Evolutionary conservation across 2,888 invertebrate species (phyloP), one percentile per base, ranked within the genome.

Genomic region (Dasypogon diadema): DNA sequence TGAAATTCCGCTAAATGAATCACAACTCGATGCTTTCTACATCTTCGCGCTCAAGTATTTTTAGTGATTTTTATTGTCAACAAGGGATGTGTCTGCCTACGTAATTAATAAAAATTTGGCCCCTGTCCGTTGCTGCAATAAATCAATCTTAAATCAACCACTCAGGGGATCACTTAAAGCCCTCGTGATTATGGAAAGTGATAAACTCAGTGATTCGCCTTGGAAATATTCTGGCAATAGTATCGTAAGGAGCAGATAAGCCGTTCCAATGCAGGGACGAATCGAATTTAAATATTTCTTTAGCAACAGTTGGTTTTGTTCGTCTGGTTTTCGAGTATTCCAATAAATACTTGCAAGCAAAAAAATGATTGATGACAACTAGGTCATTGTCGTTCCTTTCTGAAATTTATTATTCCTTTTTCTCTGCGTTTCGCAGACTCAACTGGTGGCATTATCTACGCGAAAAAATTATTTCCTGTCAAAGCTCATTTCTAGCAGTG

Each of bases 1-100:
- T 84, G 84, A 84, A 84, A 84, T 84, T 84, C 84, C 82, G 83
- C 83, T 83, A 84, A 84, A 84, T 84, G 84, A 84, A 84, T 84
- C 84, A 84, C 84, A 84, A 84, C 26, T 56, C 26, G 8, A 46
- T 68, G 68, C 48, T 18, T 48, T 26, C 68, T 68, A 68, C 51
- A 30, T 48, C 26, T 48, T 68, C 16, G 6, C 48, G 26, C 46
- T 14, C 24, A 46, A 51, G 26, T 8, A 51, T 26, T 68, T 68
- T 51, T 68, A 51, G 26, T 68, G 51, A 51, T 68, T 68, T 68
- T 68, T 68, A 51, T 68, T 68, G 51, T 68, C 51, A 68, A 68
- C 51, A 68, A 2, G 51, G 30, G 14, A 63, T 46, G 42, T 10
- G 42, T 63, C 46, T 63, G 63, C 63, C 63, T 46, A 22, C n/a